Evolutionary conservation across 2,797 vertebrate genomes (phyloP).

Genomic region (Limosa lapponica): DNA sequence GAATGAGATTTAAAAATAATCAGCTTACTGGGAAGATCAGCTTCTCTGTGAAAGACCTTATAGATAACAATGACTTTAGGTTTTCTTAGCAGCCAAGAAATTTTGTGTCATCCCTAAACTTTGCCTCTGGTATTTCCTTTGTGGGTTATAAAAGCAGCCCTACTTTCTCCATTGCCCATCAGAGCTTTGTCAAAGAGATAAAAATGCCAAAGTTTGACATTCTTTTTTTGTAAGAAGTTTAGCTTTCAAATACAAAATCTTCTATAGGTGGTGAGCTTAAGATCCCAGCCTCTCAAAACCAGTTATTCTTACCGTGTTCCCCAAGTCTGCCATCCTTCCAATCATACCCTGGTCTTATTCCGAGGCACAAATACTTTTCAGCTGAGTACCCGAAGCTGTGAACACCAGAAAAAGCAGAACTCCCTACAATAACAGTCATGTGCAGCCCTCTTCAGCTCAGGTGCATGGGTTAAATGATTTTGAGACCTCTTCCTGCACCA

Average conservation of each 20-base stretch:
- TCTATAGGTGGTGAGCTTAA: neutral
- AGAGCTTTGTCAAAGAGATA: neutral
- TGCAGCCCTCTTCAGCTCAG: neutral
- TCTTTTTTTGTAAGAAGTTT: neutral
- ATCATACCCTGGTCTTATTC: accelerated
- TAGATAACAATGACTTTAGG: neutral
- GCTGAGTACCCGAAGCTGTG: neutral
- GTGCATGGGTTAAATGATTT: accelerated
- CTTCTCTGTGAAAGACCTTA: neutral
- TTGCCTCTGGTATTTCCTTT: neutral
- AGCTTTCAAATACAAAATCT: neutral
- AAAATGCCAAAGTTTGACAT: neutral
- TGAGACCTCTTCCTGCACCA: neutral
- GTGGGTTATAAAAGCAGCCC: neutral
- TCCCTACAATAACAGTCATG: neutral
- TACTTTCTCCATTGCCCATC: neutral
- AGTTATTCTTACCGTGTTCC: neutral
- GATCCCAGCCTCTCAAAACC: neutral
- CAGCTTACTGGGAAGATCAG: constrained; percentile 14
- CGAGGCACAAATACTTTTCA: neutral
- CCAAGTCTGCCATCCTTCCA: neutral
- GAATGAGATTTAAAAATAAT: constrained; percentile 34
- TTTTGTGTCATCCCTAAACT: neutral
- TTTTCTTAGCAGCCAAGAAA: neutral
- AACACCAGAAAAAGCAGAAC: neutral